Base-by-base conservation (phyloP, 1,140 invertebrate genomes). In the Calephelis nemesis region DNA sequence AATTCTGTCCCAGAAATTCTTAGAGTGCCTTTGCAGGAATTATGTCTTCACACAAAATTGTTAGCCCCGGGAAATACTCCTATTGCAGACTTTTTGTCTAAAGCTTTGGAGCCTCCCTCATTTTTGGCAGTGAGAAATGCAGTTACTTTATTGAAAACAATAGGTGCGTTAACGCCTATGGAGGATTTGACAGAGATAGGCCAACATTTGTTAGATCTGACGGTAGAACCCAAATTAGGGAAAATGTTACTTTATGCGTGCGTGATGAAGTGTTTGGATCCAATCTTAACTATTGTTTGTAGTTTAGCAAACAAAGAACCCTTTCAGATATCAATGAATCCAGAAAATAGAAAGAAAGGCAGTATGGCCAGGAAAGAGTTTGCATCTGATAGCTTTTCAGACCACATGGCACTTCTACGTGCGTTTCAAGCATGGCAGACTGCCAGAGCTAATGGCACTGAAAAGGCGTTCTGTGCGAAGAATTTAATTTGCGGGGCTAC, bases 221-320 rank as follows among this genome's bases (percentile, higher is more conserved):
- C 98, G 0, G 92, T 99, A 3, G 97, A 99, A 72, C 98, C 98
- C 1, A 94, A 96, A 76, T 93, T 98, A 11, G 97, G 97, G 5
- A 98, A 98, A 92, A 97, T 98, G 95, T 89, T 99, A 39, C 90
- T 99, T 3, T 98, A 97, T 84, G 95, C 97, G 4, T 95, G 98
- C 19, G 95, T 98, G 5, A 93, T 99, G 42, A 98, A 98, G 85
- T 99, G 98, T 84, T 88, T 99, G 2, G 98, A 99, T 92, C 98
- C 98, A 6, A 94, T 99, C 39, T 88, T 99, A 30, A 99, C 98
- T 0, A 96, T 99, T 62, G 97, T 97, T 10, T 97, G 97, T 82
- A 94, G 95, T 52, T 91, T 99, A 65, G 94, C 96, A 1, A 95
- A 97, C 78, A 96, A 96, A 92, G 96, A 97, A 90, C 96, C 96